Base-by-base conservation (phyloP, 2,888 invertebrate species). In the Eupithecia exiguata region DNA sequence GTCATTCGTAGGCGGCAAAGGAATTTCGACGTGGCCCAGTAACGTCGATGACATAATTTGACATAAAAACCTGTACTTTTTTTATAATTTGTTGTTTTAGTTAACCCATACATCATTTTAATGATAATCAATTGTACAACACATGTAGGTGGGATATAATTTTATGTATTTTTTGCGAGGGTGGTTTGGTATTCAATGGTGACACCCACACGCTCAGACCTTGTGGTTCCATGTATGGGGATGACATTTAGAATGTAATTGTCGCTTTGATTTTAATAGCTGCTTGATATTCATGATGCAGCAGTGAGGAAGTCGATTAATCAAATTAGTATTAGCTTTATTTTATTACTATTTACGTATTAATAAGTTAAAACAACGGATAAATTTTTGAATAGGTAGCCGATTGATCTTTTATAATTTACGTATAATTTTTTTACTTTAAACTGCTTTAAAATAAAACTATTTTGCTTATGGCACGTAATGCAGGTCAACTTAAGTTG, bases 191-290 rank as follows among this genome's bases (percentile, higher is more conserved):
- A 86, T 86, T 89, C 90, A 91, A 91, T 90, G 90, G 87, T 86
- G 84, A 86, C 92, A 82, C 93, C 93, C 79, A 91, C 93, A 61
- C 35, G 0, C 14, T 43, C 16, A 77, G 81, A 86, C 94, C 93
- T 94, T 93, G 91, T 76, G 68, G 36, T 70, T 30, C 91, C 87
- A 77, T 88, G 88, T 89, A 90, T 84, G 91, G 92, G 76, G 72
- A 77, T 80, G 84, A 81, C 84, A 88, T 87, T 86, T 85, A 82
- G 84, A 84, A 83, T 82, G 84, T 87, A 87, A 90, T 89, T 88
- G 88, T 87, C 84, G 82, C 85, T 84, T 86, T 79, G 80, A 83
- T 87, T 90, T 88, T 88, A 90, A 90, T 89, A 83, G 83, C 83
- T 79, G 82, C 73, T 78, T 78, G 76, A 73, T 78, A 80, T 78